Conservation (phyloP, 1,140 invertebrate genomes). For the Phymastichus coffea region DNA sequence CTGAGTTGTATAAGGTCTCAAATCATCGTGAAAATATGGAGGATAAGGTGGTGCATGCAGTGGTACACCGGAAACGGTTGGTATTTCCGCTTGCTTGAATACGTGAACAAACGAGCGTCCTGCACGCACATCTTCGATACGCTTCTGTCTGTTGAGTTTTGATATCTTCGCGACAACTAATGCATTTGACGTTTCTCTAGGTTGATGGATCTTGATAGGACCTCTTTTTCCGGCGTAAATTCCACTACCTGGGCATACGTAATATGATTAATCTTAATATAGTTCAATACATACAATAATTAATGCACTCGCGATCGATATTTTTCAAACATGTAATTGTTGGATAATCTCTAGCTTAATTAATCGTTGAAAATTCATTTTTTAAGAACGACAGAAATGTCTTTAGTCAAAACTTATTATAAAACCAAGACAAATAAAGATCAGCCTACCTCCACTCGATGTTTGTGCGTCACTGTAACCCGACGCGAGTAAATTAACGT, state of each 20-base stretch:
- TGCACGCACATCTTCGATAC: neutral
- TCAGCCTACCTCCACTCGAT: slow-evolving; percentile 34
- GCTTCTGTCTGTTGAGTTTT: slow-evolving; percentile 31
- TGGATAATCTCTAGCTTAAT: too few relatives aligned
- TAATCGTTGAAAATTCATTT: too few relatives aligned
- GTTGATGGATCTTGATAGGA: slow-evolving; percentile 25
- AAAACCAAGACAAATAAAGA: neutral
- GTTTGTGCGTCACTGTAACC: slow-evolving; percentile 53
- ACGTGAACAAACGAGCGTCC: slow-evolving; percentile 8
- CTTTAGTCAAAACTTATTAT: too few relatives aligned
- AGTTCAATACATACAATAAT: too few relatives aligned
- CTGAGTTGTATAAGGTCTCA: slow-evolving; percentile 32
- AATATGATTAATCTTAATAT: too few relatives aligned
- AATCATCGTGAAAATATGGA: slow-evolving; percentile 16
- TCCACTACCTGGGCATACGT: slow-evolving; percentile 59
- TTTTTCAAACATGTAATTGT: too few relatives aligned
- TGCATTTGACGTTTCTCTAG: slow-evolving; percentile 24
- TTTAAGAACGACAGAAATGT: too few relatives aligned
- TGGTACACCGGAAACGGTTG: slow-evolving; percentile 17
- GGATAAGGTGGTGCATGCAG: neutral
- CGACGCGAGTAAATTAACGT: slow-evolving; percentile 62
- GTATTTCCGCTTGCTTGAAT: slow-evolving; percentile 31
- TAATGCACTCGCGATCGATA: too few relatives aligned
- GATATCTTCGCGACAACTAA: slow-evolving; percentile 43
- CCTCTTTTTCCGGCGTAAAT: slow-evolving; percentile 53